phyloP scores from a whole-genome alignment of 1,140 invertebrate species.

The Teleogryllus occipitalis region DNA sequence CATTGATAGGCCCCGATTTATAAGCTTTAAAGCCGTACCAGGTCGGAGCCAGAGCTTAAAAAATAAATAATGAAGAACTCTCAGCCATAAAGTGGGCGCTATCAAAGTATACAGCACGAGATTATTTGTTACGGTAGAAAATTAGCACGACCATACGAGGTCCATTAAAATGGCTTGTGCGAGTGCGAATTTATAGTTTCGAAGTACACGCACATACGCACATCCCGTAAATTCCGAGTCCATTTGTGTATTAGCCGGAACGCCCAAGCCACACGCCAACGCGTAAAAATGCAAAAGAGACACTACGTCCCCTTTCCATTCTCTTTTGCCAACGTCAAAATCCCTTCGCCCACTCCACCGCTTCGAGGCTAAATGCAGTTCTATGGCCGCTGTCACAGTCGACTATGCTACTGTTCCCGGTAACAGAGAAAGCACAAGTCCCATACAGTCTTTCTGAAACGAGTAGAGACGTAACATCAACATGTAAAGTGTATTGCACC shows the following conservation, averaged over 20 bases:
- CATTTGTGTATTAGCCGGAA: not conserved
- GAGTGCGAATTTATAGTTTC: not conserved
- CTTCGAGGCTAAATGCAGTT: not conserved
- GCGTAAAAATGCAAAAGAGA: not conserved
- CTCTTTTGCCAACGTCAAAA: not conserved
- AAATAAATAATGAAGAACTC: no score
- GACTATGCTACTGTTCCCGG: not conserved
- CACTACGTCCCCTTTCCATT: not conserved
- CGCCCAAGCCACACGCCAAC: not conserved
- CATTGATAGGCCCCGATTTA: no score
- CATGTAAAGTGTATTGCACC: not conserved
- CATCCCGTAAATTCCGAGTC: not conserved
- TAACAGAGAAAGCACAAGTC: not conserved
- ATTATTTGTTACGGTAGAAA: not conserved
- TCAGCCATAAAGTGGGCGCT: not conserved
- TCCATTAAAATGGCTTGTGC: not conserved
- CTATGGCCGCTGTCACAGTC: not conserved
- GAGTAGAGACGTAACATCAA: not conserved
- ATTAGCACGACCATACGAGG: not conserved
- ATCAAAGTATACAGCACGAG: not conserved
- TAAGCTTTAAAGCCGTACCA: no score
- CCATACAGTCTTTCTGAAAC: no score
- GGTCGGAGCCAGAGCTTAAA: no score
- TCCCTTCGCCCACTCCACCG: not conserved
- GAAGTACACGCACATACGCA: not conserved